Evolutionary conservation across 2,888 invertebrate species (phyloP), one percentile per base, ranked within the genome.

Genomic region (Helobdella robusta): DNA sequence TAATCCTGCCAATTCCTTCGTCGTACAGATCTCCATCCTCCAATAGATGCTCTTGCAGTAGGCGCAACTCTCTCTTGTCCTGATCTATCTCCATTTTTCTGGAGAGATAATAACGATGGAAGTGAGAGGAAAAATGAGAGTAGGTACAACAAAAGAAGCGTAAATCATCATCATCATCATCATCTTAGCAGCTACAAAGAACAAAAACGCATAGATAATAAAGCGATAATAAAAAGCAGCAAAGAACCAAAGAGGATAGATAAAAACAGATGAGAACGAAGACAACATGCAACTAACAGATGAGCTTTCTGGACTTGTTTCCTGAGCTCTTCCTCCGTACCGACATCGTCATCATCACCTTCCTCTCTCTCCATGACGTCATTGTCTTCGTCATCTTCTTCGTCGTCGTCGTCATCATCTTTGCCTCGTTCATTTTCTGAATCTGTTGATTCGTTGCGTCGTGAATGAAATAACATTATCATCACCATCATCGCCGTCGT

Each of bases 11-110:
- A 0, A 85, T 87, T 1, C 85, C 88, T 32, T 88, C 88, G 0
- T 84, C 82, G 71, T 89, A 85, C 70, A 89, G 83, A 74, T 94
- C 93, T 0, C 90, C 91, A 74, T 93, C 91, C 76, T 91, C 91
- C 44, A 94, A 85, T 34, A 91, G 82, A 76, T 90, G 81, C 75
- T 94, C 92, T 76, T 94, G 88, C 18, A 91, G 83, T 72, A 89
- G 79, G 72, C 87, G 84, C 23, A 94, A 86, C 77, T 92, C 88
- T 28, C 88, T 83, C 72, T 89, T 87, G 77, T 95, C 94, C 70
- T 91, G 87, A 75, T 93, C 93, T 62, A 92, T 79, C 68, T 91
- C 81, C 74, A 87, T 87, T 34, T 88, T 87, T 81, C 79, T n/a
- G n/a, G n/a, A n/a, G n/a, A n/a, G n/a, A n/a, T n/a, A n/a, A n/a